These are phyloP conservation scores for Balearica regulorum DNA, from an alignment of 2,797 vertebrate species.

Conservation along the genomic window DNA sequence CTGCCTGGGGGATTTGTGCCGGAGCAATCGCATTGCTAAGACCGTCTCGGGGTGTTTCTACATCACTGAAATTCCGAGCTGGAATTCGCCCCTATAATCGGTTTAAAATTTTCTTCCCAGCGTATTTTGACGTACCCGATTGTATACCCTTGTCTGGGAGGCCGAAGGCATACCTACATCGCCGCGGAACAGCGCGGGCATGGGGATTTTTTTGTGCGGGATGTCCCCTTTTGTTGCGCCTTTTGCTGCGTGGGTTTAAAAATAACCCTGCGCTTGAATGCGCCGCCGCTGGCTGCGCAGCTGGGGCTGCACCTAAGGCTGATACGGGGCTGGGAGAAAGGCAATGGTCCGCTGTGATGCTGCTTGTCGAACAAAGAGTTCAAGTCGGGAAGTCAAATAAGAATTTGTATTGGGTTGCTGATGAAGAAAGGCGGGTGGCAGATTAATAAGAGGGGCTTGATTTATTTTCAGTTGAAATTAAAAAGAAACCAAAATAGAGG, in stretches of 20 bases:
- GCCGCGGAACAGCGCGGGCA: background rate
- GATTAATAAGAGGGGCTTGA: background rate
- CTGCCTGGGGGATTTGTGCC: background rate
- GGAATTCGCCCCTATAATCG: background rate
- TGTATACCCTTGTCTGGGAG: background rate
- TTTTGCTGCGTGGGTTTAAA: conserved; percentile 35
- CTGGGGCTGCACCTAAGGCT: conserved; percentile 4
- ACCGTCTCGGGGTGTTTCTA: background rate
- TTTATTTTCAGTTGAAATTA: background rate
- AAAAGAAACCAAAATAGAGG: background rate
- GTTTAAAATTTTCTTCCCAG: background rate
- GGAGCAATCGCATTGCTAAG: background rate
- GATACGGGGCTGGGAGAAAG: background rate
- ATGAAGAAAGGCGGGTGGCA: background rate
- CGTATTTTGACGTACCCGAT: background rate
- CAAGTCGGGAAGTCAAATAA: background rate
- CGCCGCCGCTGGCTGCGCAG: background rate
- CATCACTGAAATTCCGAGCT: background rate
- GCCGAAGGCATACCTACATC: background rate
- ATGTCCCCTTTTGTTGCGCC: conserved; percentile 1
- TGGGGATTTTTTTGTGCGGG: background rate
- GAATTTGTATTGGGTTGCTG: background rate
- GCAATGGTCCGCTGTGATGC: background rate
- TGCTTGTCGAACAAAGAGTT: background rate
- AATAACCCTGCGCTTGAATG: background rate